Evolutionary conservation across 2,797 vertebrate species (phyloP).

Genomic region (Dicrostonyx torquatus): DNA sequence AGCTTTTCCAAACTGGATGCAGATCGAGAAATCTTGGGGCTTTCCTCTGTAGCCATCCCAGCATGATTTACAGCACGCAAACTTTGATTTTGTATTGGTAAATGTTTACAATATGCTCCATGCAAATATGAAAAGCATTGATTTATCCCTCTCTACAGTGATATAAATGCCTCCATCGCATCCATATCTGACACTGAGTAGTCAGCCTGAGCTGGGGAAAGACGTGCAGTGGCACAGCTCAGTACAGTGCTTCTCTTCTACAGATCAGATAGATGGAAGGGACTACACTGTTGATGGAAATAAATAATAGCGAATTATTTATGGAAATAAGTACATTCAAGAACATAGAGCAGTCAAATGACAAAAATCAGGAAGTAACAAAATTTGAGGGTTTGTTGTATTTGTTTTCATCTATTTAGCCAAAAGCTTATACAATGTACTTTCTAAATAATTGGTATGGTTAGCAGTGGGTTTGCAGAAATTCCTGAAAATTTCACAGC

Average conservation of each 20-base stretch:
- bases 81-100: neutral
- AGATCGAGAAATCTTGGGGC: neutral
- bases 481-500: neutral
- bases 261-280: neutral
- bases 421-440: neutral
- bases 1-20: neutral
- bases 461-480: neutral
- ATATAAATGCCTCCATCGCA: neutral
- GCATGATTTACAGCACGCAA: neutral
- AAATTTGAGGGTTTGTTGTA: neutral
- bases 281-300: neutral
- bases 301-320: neutral
- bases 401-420: neutral
- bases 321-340: neutral
- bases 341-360: neutral
- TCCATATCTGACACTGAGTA: neutral
- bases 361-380: neutral
- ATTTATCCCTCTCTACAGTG: conserved; percentile 1
- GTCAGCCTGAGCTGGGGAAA: neutral
- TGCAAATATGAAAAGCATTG: conserved; percentile 29
- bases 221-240: rapidly evolving
- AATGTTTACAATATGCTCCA: conserved; percentile 13
- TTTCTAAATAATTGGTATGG: neutral
- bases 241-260: neutral
- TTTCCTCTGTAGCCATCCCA: neutral